These are phyloP conservation scores for Telmatherina bonti DNA, from an alignment of 2,797 vertebrate genomes.

Conservation along the genomic window DNA sequence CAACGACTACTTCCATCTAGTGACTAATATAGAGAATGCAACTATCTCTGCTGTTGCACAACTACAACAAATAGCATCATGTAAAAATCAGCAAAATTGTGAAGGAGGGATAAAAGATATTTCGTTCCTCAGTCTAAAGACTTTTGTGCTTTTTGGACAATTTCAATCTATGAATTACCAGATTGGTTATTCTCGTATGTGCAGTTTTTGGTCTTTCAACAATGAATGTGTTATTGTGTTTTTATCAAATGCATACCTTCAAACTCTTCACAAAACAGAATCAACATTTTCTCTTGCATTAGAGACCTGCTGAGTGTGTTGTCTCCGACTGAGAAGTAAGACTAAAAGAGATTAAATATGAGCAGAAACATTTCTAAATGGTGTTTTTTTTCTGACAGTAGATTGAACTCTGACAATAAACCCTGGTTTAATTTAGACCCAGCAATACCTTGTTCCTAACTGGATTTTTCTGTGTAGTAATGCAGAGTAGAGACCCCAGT, in stretches of 20 bases:
- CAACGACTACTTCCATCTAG: background rate
- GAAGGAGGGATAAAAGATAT: background rate
- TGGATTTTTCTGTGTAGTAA: conserved; percentile 81
- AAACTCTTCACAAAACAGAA: background rate
- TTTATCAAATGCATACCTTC: background rate
- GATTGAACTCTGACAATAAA: background rate
- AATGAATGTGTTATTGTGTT: background rate
- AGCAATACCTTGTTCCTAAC: background rate
- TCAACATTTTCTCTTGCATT: background rate
- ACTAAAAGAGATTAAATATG: background rate
- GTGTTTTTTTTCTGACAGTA: background rate
- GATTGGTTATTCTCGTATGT: background rate
- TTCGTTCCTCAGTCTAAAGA: background rate
- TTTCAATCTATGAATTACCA: background rate
- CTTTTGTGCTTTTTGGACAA: background rate
- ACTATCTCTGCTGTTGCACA: background rate
- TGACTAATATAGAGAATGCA: background rate
- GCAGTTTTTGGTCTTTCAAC: background rate
- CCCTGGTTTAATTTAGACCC: background rate
- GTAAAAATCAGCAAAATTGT: background rate
- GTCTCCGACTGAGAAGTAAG: background rate
- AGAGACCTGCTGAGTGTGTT: background rate
- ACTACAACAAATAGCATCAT: too few species aligned
- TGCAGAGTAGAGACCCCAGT: conserved; percentile 96
- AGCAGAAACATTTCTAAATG: background rate